Conservation (phyloP, 2,113 vertebrate genomes). For the Carettochelys insculpta region DNA sequence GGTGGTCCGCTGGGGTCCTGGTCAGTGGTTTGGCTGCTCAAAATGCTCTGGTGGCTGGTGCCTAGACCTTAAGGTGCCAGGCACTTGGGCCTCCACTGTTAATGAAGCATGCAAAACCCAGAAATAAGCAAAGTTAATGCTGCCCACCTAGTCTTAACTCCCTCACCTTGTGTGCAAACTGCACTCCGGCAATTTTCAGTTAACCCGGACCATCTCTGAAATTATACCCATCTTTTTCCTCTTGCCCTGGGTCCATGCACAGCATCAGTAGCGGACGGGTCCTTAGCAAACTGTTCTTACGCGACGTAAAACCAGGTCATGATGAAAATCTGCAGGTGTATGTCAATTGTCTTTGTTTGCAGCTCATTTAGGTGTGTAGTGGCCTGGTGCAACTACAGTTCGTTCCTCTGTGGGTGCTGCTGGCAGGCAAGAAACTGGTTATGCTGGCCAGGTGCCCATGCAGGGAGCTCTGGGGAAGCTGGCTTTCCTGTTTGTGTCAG, state of each 20-base stretch:
- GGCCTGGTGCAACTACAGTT: background rate
- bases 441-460: too few relatives aligned
- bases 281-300: background rate
- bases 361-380: background rate
- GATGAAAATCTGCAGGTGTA: background rate
- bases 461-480: background rate
- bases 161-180: background rate
- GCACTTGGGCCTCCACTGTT: background rate
- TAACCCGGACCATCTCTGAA: background rate
- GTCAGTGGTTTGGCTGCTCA: background rate
- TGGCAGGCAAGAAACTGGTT: background rate
- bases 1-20: background rate
- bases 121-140: background rate
- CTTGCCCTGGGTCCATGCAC: background rate
- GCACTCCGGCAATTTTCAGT: background rate
- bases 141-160: background rate
- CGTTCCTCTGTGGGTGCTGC: background rate
- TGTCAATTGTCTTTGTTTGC: background rate
- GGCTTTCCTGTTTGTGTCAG: background rate
- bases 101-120: background rate
- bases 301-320: too few relatives aligned
- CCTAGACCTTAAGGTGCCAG: background rate
- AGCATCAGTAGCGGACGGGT: background rate
- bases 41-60: background rate
- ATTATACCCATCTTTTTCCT: background rate